A percentile compares a stretch with the other conserved stretches of the same genome.
phyloP scores from a whole-genome alignment of 1,140 invertebrate genomes.

The Heliconius himera region DNA sequence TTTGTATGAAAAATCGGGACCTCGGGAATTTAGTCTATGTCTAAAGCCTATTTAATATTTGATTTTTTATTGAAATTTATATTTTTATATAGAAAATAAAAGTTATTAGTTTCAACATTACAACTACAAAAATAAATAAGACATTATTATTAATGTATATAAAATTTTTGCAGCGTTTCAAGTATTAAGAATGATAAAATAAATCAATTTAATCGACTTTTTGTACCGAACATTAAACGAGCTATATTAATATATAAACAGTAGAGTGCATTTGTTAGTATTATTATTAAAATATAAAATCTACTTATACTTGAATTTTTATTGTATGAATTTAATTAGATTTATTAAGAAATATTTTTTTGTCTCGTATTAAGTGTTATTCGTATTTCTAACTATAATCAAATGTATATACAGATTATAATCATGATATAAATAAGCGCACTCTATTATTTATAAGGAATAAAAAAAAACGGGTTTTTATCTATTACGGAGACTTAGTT shows the following conservation, averaged over 20 bases:
- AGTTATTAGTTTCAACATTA: constrained; percentile 16
- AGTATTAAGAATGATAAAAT: neutral
- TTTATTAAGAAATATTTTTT: neutral
- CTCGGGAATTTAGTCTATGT: neutral
- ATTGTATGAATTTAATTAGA: neutral
- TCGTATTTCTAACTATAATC: neutral
- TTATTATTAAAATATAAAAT: neutral
- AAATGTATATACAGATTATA: too few species aligned
- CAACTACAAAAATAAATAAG: constrained; percentile 17
- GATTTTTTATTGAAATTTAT: neutral
- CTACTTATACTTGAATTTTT: neutral
- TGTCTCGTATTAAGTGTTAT: too few species aligned
- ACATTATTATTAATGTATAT: neutral
- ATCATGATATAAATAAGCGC: neutral
- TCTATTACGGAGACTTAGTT: neutral
- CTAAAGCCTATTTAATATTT: neutral
- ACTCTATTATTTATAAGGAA: neutral
- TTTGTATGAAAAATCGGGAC: constrained; percentile 6
- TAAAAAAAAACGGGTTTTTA: neutral
- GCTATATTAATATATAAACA: neutral
- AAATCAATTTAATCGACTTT: neutral
- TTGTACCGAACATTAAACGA: neutral
- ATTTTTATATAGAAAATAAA: neutral
- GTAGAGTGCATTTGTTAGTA: constrained; percentile 5
- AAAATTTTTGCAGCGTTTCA: neutral